Evolutionary conservation across 1,140 invertebrate genomes (phyloP).

Genomic region (Triops cancriformis): DNA sequence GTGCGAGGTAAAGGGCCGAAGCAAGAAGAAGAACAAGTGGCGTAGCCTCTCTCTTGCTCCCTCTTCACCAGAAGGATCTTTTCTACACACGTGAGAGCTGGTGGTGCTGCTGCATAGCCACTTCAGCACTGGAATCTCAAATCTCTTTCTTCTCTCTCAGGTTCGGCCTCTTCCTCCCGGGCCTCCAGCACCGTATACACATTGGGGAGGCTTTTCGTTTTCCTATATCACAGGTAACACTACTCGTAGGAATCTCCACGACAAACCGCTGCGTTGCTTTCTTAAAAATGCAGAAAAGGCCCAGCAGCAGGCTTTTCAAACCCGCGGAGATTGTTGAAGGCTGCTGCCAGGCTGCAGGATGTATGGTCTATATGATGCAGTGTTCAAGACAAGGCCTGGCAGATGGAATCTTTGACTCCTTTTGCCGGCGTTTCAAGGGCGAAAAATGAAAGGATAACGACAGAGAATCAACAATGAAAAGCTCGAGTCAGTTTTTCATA

Average conservation of each 20-base stretch:
- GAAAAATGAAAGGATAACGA: too few relatives aligned
- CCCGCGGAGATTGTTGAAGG: background rate
- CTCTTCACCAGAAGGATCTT: background rate
- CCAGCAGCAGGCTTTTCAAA: background rate
- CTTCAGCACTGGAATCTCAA: conserved; percentile 1
- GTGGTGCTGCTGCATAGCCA: background rate
- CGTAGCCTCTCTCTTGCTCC: background rate
- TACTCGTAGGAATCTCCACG: background rate
- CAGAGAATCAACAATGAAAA: too few relatives aligned
- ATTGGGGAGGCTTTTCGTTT: background rate
- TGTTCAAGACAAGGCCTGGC: conserved; percentile 5
- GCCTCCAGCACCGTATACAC: background rate
- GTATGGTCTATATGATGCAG: background rate
- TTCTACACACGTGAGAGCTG: background rate
- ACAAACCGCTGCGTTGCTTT: background rate
- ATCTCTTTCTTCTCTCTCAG: background rate
- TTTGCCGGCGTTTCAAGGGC: background rate
- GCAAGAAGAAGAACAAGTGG: background rate
- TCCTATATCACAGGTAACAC: background rate
- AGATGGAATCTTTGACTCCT: background rate
- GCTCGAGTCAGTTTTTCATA: too few relatives aligned
- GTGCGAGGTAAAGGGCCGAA: conserved; percentile 8
- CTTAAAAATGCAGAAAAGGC: background rate
- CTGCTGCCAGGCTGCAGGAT: too few relatives aligned
- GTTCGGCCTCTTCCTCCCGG: background rate